Percentiles rank a stretch among this genome's conserved stretches.
Evolutionary conservation across 2,888 invertebrate species (phyloP).

Genomic region (Drosophila koepferae): DNA sequence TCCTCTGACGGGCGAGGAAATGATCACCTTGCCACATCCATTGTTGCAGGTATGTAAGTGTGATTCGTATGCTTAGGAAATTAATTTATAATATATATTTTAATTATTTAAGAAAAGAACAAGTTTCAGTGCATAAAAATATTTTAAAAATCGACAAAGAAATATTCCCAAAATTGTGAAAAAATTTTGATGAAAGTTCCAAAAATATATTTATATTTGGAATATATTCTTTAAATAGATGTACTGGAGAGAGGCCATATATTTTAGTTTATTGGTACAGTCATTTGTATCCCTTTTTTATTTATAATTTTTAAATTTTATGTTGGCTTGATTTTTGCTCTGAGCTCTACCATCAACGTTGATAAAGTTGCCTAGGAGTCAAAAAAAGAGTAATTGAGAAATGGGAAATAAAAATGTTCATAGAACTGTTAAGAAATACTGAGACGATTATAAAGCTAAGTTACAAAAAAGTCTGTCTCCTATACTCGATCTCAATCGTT

Average conservation of each 20-base stretch:
- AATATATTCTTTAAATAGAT: too few species aligned
- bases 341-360: too few species aligned
- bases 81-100: too few species aligned
- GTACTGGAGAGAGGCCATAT: too few species aligned
- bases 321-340: too few species aligned
- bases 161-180: background rate
- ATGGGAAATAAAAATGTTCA: background rate
- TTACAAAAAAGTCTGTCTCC: constrained; percentile 25
- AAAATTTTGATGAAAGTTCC: too few species aligned
- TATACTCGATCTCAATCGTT: background rate
- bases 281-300: too few species aligned
- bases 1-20: constrained; percentile 91
- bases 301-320: too few species aligned
- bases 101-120: too few species aligned
- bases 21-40: constrained; percentile 89
- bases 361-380: too few species aligned
- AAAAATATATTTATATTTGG: too few species aligned
- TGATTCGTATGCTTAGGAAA: background rate
- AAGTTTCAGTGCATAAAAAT: background rate
- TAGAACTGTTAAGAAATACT: constrained; percentile 2
- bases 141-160: background rate
- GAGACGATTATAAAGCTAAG: constrained; percentile 16
- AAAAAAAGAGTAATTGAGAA: background rate
- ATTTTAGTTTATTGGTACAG: too few species aligned
- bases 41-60: constrained; percentile 88